A percentile compares a stretch with the other conserved stretches of the same genome.
Evolutionary conservation across 1,140 invertebrate genomes (phyloP).

Genomic region (Drosophila rufa): DNA sequence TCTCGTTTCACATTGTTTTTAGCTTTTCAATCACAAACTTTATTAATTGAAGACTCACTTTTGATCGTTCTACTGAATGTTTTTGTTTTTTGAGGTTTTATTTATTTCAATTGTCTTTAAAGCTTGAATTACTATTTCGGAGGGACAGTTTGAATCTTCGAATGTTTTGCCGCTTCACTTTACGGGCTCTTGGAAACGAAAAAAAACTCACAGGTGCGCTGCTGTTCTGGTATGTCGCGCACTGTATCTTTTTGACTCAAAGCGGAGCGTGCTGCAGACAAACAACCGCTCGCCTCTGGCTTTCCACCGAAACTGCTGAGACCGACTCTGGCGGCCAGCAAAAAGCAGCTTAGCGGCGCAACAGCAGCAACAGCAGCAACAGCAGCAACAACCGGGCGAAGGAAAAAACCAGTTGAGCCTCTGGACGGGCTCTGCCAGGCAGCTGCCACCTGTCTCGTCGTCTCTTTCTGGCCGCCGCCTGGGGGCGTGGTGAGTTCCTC

Average conservation of each 20-base stretch:
- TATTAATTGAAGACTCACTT: neutral
- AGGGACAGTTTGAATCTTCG: neutral
- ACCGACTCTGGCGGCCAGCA: slow-evolving; percentile 30
- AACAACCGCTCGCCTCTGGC: slow-evolving; percentile 79
- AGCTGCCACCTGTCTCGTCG: slow-evolving; percentile 62
- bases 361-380: slow-evolving; percentile 11
- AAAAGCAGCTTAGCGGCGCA: slow-evolving; percentile 22
- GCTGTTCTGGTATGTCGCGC: slow-evolving; percentile 12
- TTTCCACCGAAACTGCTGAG: slow-evolving; percentile 76
- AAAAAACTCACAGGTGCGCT: slow-evolving; percentile 2
- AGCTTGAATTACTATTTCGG: neutral
- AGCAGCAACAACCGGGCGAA: slow-evolving; percentile 12
- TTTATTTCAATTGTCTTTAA: neutral
- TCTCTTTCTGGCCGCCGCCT: slow-evolving; percentile 61
- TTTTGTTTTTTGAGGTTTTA: neutral
- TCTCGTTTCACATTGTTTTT: neutral
- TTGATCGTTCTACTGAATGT: neutral
- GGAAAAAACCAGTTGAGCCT: slow-evolving; percentile 55
- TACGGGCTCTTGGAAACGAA: neutral
- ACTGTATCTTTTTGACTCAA: slow-evolving; percentile 10
- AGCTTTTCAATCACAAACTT: too few species aligned
- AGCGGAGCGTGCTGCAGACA: slow-evolving; percentile 31
- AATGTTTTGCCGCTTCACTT: neutral
- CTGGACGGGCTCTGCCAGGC: neutral
- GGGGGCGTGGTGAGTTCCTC: slow-evolving; percentile 57